Evolutionary conservation across 2,797 vertebrate species (phyloP).

Genomic region (Capromys pilorides): DNA sequence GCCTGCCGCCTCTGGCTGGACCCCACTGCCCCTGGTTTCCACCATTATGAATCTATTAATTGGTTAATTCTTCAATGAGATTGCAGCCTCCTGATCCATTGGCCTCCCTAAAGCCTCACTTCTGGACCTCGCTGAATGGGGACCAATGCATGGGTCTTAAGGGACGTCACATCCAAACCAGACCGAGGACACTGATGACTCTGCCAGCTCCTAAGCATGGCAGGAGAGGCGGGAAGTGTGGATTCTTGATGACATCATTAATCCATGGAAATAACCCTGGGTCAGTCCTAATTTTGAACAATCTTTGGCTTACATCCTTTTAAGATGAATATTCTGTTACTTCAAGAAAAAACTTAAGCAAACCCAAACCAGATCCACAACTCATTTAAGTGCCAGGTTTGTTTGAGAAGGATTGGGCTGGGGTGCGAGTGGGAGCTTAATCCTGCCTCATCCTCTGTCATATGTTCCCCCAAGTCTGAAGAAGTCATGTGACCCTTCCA

Average conservation of each 20-base stretch:
- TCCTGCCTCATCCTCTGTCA: background rate
- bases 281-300: background rate
- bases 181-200: background rate
- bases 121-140: background rate
- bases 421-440: background rate
- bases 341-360: background rate
- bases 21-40: background rate
- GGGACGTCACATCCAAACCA: background rate
- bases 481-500: background rate
- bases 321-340: background rate
- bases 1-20: background rate
- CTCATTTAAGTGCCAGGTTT: background rate
- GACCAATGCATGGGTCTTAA: background rate
- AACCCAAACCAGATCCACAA: background rate
- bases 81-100: background rate
- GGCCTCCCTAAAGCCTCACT: background rate
- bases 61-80: background rate
- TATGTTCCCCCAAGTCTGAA: background rate
- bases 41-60: background rate
- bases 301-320: background rate
- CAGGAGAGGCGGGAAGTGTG: background rate
- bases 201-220: background rate
- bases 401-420: background rate
- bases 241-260: background rate
- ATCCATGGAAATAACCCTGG: background rate